Percentiles rank a stretch among this genome's conserved stretches.
Evolutionary conservation across 2,888 invertebrate genomes (phyloP).

Genomic region (Aromia moschata): DNA sequence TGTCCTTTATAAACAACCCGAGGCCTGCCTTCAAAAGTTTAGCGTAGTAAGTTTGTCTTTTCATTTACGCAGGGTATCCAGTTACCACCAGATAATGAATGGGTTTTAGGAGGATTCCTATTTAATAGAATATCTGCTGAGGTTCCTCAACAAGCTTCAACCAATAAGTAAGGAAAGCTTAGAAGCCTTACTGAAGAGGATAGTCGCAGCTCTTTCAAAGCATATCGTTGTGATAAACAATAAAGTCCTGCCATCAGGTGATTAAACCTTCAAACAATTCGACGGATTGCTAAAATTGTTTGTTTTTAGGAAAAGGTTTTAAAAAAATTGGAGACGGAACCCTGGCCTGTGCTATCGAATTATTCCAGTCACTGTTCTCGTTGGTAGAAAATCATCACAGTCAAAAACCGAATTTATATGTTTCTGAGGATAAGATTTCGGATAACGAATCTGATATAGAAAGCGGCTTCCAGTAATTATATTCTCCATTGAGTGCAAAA

Average conservation of each 20-base stretch:
- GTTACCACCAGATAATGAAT: not conserved
- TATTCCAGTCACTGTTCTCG: conserved; percentile 65
- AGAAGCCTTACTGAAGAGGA: conserved; percentile 70
- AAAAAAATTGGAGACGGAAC: conserved; percentile 69
- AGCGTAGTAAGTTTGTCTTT: conserved; percentile 65
- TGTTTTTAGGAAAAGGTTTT: conserved; percentile 61
- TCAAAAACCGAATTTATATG: conserved; percentile 41
- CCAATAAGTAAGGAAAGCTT: conserved; percentile 70
- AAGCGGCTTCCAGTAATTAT: conserved; percentile 32
- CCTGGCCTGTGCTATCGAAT: conserved; percentile 65
- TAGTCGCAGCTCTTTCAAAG: conserved; percentile 75
- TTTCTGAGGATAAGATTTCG: conserved; percentile 43
- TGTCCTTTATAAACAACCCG: conserved; percentile 69
- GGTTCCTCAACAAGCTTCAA: conserved; percentile 74
- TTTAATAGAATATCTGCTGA: conserved; percentile 76
- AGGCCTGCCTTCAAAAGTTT: conserved; percentile 70
- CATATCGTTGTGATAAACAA: conserved; percentile 67
- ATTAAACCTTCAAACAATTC: not conserved
- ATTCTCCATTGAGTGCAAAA: not conserved
- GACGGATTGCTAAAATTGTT: not conserved
- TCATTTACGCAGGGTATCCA: no score
- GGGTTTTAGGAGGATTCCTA: conserved; percentile 71
- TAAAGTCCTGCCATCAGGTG: conserved; percentile 63
- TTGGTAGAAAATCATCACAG: conserved; percentile 64
- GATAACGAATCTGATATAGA: conserved; percentile 47